Evolutionary conservation across 1,140 invertebrate species (phyloP).

Genomic region (Orius laevigatus): DNA sequence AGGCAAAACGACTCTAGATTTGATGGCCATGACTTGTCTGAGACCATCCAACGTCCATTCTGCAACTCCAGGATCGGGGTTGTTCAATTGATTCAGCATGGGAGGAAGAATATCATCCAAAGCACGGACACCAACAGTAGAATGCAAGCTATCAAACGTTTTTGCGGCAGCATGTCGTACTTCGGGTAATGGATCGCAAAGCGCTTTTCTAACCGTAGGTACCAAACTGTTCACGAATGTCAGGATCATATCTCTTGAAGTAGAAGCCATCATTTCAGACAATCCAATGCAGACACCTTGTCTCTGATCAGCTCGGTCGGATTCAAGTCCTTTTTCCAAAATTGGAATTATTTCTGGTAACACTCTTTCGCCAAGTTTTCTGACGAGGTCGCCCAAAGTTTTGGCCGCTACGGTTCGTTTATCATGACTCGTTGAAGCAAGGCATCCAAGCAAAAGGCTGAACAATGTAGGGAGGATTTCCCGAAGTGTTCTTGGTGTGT

Average conservation of each 20-base stretch:
- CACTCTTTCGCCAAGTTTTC: constrained; percentile 94
- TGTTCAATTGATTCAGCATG: constrained; percentile 70
- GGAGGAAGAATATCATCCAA: constrained; percentile 93
- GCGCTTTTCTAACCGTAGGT: constrained; percentile 87
- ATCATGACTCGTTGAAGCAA: constrained; percentile 89
- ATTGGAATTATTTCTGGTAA: constrained; percentile 97
- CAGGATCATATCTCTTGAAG: constrained; percentile 85
- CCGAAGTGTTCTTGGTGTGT: constrained; percentile 87
- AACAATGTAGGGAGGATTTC: constrained; percentile 95
- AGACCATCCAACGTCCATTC: constrained; percentile 86
- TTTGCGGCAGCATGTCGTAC: constrained; percentile 87
- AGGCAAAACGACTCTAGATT: constrained; percentile 85
- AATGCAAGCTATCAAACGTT: constrained; percentile 91
- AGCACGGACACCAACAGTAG: constrained; percentile 81
- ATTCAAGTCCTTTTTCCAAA: constrained; percentile 80
- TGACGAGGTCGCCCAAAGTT: constrained; percentile 90
- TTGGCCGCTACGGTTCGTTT: constrained; percentile 89
- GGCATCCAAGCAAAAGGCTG: constrained; percentile 72
- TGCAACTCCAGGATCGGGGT: constrained; percentile 52
- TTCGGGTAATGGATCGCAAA: constrained; percentile 83
- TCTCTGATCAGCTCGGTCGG: constrained; percentile 77
- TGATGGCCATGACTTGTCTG: constrained; percentile 91
- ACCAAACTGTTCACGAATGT: constrained; percentile 89
- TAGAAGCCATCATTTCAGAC: constrained; percentile 95
- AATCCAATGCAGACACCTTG: constrained; percentile 97